A percentile compares a stretch with the other conserved stretches of the same genome.
Conservation (phyloP, 2,888 invertebrate genomes). For the Andrena minutula region DNA sequence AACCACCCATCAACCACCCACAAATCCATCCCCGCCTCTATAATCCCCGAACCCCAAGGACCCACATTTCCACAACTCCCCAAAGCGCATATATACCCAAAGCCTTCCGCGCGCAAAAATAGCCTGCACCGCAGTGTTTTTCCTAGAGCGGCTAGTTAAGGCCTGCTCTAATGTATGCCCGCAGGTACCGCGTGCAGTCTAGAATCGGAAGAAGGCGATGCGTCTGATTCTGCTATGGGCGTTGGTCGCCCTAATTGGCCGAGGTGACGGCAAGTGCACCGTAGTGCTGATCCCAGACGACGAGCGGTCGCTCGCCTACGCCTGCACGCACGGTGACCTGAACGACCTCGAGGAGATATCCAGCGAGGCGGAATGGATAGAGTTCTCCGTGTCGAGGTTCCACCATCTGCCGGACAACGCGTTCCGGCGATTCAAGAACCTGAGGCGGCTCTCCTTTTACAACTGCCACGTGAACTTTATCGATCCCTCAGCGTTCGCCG, state of each 20-base stretch:
- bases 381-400: slow-evolving; percentile 77
- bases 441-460: slow-evolving; percentile 75
- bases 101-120: background rate
- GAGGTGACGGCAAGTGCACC: slow-evolving; percentile 72
- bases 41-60: no score
- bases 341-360: slow-evolving; percentile 71
- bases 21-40: no score
- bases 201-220: slow-evolving; percentile 49
- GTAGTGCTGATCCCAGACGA: slow-evolving; percentile 66
- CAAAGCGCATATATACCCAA: background rate
- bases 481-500: slow-evolving; percentile 71
- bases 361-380: slow-evolving; percentile 77
- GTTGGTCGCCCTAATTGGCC: slow-evolving; percentile 72
- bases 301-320: slow-evolving; percentile 75
- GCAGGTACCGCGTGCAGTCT: slow-evolving; percentile 38
- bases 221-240: slow-evolving; percentile 68
- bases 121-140: background rate
- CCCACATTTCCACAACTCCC: no score
- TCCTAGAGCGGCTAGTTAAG: background rate
- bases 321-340: slow-evolving; percentile 73
- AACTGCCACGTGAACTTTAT: slow-evolving; percentile 74
- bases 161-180: background rate
- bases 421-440: slow-evolving; percentile 70
- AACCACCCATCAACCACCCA: no score
- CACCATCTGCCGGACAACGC: slow-evolving; percentile 68